These are phyloP conservation scores for Epicampocera succincta DNA, from an alignment of 2,888 invertebrate species.

Conservation along the genomic window DNA sequence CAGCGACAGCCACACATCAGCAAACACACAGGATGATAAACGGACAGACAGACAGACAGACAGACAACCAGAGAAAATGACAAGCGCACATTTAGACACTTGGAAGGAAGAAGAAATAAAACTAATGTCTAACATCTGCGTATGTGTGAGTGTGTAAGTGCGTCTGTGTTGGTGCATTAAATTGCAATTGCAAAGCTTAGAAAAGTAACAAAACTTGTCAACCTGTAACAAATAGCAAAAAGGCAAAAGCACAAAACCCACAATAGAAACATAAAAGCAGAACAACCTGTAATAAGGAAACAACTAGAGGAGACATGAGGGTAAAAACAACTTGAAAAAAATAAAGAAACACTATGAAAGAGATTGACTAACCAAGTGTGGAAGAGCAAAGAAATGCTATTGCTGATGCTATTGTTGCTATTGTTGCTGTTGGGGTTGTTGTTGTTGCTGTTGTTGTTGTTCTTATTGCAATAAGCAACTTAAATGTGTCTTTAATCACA, in stretches of 20 bases:
- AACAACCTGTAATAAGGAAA: slow-evolving; percentile 67
- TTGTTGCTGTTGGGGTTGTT: not conserved
- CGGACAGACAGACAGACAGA: slow-evolving; percentile 16
- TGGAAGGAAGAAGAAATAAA: slow-evolving; percentile 31
- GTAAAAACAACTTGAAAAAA: slow-evolving; percentile 46
- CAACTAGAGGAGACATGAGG: slow-evolving; percentile 57
- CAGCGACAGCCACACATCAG: slow-evolving; percentile 51
- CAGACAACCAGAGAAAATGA: slow-evolving; percentile 23
- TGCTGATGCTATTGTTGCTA: too few species aligned
- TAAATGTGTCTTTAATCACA: slow-evolving; percentile 66
- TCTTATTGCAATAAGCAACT: slow-evolving; percentile 50
- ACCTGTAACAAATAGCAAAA: slow-evolving; percentile 65
- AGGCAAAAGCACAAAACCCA: slow-evolving; percentile 34
- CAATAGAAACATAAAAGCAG: slow-evolving; percentile 72
- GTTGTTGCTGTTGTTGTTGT: slow-evolving; percentile 2
- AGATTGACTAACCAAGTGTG: slow-evolving; percentile 52
- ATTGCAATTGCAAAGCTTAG: slow-evolving; percentile 42
- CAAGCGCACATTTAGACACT: slow-evolving; percentile 19
- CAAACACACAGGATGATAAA: slow-evolving; percentile 42
- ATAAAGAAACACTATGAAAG: slow-evolving; percentile 47
- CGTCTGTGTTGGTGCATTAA: not conserved
- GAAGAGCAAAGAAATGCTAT: slow-evolving; percentile 44
- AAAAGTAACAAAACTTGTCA: slow-evolving; percentile 63
- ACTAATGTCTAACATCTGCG: slow-evolving; percentile 37
- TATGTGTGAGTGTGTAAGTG: slow-evolving; percentile 8